phyloP scores from a whole-genome alignment of 2,113 vertebrate genomes.

The Barbus barbus region DNA sequence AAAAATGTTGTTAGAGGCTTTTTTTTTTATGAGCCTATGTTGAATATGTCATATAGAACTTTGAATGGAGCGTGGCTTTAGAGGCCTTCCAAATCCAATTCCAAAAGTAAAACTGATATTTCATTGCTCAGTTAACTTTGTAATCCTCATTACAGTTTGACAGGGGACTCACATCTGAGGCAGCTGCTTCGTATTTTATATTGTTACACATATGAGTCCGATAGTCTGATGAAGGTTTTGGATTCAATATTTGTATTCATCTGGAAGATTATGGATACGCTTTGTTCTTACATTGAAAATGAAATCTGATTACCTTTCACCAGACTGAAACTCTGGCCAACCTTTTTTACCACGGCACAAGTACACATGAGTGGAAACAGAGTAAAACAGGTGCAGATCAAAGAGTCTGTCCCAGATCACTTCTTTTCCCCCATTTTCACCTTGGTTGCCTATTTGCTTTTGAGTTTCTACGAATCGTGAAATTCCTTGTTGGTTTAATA shows the following conservation, averaged over 20 bases:
- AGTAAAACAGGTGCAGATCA: conserved; percentile 32
- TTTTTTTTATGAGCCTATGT: background rate
- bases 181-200: background rate
- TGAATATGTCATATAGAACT: background rate
- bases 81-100: background rate
- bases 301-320: background rate
- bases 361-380: background rate
- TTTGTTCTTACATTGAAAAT: conserved; percentile 8
- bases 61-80: background rate
- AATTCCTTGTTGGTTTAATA: conserved; percentile 23
- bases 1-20: background rate
- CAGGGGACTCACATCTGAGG: background rate
- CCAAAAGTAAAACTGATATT: background rate
- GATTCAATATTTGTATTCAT: background rate
- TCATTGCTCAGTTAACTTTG: background rate
- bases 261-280: background rate
- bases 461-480: conserved; percentile 6
- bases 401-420: background rate
- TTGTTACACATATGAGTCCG: background rate
- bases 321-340: background rate
- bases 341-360: background rate
- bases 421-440: background rate
- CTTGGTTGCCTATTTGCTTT: conserved; percentile 8
- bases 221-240: background rate
- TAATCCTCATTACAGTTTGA: conserved; percentile 5